Conservation (phyloP, 2,888 invertebrate genomes). For the Cantharis rustica region DNA sequence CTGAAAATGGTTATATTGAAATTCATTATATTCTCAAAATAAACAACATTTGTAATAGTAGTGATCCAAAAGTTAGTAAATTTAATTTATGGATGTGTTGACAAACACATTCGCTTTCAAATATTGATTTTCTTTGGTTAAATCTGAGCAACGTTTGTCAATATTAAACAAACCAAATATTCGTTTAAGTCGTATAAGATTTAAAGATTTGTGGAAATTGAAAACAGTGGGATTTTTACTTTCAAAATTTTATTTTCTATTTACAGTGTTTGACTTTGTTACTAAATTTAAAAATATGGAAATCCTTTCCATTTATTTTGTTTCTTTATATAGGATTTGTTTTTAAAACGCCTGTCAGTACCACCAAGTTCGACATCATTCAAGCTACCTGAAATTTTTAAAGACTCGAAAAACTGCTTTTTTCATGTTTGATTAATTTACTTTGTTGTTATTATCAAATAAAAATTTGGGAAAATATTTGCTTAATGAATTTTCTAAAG, state of each 20-base stretch:
- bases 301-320: background rate
- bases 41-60: background rate
- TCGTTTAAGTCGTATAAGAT: constrained; percentile 7
- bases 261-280: background rate
- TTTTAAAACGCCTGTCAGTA: background rate
- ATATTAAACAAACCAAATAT: constrained; percentile 18
- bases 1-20: background rate
- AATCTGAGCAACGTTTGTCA: constrained; percentile 22
- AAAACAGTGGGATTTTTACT: background rate
- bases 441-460: background rate
- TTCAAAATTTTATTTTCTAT: constrained; percentile 15
- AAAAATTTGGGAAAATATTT: background rate
- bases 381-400: background rate
- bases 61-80: constrained; percentile 7
- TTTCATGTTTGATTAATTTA: background rate
- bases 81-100: constrained; percentile 22
- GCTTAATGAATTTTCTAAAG: background rate
- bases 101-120: constrained; percentile 24
- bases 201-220: background rate
- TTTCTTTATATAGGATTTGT: background rate
- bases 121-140: constrained; percentile 18
- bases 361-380: background rate
- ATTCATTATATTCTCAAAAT: background rate
- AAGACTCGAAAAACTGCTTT: background rate
- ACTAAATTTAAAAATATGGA: background rate